phyloP scores from a whole-genome alignment of 2,797 vertebrate species.

The Protonibea diacanthus region DNA sequence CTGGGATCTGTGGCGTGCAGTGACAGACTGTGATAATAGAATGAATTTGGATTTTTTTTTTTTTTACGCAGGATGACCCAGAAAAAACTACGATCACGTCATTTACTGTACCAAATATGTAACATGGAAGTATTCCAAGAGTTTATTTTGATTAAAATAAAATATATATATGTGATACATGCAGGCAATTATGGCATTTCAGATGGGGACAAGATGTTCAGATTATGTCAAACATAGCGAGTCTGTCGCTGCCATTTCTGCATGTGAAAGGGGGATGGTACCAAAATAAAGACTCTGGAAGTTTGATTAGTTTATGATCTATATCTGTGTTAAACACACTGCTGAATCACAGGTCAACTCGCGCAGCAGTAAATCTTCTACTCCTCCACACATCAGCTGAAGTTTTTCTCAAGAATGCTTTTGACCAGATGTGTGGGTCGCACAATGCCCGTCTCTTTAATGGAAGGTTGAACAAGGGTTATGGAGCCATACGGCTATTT shows the following conservation, averaged over 20 bases:
- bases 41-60: conserved; percentile 14
- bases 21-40: conserved; percentile 39
- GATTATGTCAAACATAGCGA: neutral
- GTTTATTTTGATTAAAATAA: neutral
- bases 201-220: neutral
- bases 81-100: neutral
- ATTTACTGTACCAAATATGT: neutral
- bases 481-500: neutral
- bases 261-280: neutral
- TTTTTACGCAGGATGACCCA: conserved; percentile 22
- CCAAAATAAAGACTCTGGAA: neutral
- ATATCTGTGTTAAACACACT: neutral
- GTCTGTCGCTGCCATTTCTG: neutral
- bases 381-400: neutral
- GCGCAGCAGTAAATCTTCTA: neutral
- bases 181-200: neutral
- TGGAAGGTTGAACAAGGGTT: neutral
- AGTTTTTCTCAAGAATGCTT: conserved; percentile 1
- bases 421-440: neutral
- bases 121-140: neutral
- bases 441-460: neutral
- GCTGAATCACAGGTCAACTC: neutral
- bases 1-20: conserved; percentile 35
- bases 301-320: neutral
- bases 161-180: neutral